Base-by-base conservation (phyloP, 1,140 invertebrate genomes). In the Diuraphis noxia region DNA sequence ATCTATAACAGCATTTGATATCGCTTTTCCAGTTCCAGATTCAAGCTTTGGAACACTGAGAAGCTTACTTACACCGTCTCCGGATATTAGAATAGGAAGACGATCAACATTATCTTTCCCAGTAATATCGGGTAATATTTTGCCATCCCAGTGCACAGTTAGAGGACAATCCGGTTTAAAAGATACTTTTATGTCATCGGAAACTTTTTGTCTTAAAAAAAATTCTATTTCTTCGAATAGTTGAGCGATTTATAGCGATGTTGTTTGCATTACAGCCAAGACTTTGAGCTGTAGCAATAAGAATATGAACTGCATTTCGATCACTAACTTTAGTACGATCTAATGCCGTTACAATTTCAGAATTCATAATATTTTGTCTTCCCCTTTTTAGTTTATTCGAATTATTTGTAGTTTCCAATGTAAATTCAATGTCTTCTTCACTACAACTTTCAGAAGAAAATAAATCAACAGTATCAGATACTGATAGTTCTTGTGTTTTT, bases 81-180 rank as follows among this genome's bases (percentile, higher is more conserved):
- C 43, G 23, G 90, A 79, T 49, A 91, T 13, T 34, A 82, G 13
- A 21, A 91, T 91, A 41, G 90, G 90, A 36, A 84, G 38, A 38
- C 90, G 17, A 38, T 91, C 90, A 43, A 87, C 41, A n/a, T 87
- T 87, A 36, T 81, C 23, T 91, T 43, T 91, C 21, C 41, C 41
- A 82, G 77, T 84, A 17, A 92, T 92, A 91, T 86, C 92, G 63
- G 77, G 88, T 46, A 87, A 87, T 46, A 87, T 46, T 46, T 87
- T 87, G 19, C 85, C 85, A 87, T 87, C 85, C 85, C 43, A 87
- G 43, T 87, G 43, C 25, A 40, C 41, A 17, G 49, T 49, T 6
- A 87, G 30, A 87, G 85, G 85, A 19, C 30, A 43, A 87, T 46
- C 30, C 17, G 41, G 38, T 6, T 36, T 43, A 49, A 87, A 87